Evolutionary conservation across 1,140 invertebrate species (phyloP).

Genomic region (Drosophila sturtevanti): DNA sequence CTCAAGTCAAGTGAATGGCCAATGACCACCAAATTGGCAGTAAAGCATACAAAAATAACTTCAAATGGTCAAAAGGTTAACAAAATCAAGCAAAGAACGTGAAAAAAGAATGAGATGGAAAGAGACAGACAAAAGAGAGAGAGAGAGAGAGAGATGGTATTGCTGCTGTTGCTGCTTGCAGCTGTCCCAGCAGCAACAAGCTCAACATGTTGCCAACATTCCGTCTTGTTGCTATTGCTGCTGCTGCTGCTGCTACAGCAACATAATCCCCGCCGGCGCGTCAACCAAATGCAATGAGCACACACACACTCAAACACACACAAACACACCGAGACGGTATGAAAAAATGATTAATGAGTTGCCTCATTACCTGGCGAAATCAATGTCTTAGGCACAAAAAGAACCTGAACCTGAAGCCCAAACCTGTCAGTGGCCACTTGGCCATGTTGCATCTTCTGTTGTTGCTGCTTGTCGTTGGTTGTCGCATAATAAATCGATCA

Average conservation of each 20-base stretch:
- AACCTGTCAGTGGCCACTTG: slow-evolving; percentile 50
- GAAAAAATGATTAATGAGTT: slow-evolving; percentile 80
- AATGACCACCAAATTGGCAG: slow-evolving; percentile 81
- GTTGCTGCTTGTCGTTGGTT: slow-evolving; percentile 31
- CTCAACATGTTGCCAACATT: slow-evolving; percentile 77
- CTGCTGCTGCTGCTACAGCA: slow-evolving; percentile 25
- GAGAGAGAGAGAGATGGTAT: slow-evolving; percentile 3
- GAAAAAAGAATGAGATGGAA: neutral
- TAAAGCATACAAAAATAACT: slow-evolving; percentile 82
- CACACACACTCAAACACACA: slow-evolving; percentile 22
- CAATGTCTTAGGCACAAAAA: slow-evolving; percentile 73
- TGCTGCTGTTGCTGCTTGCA: slow-evolving; percentile 22
- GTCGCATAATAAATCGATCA: slow-evolving; percentile 79
- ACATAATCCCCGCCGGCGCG: slow-evolving; percentile 47
- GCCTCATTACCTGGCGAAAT: slow-evolving; percentile 79
- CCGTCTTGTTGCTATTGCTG: slow-evolving; percentile 51
- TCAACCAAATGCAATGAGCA: slow-evolving; percentile 5
- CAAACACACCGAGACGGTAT: slow-evolving; percentile 31
- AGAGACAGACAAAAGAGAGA: neutral
- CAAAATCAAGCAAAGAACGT: slow-evolving; percentile 73
- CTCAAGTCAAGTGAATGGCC: slow-evolving; percentile 77
- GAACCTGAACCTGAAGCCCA: slow-evolving; percentile 47
- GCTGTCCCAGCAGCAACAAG: slow-evolving; percentile 59
- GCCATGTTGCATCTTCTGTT: slow-evolving; percentile 41
- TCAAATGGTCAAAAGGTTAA: slow-evolving; percentile 80